Base-by-base conservation (phyloP, 2,888 invertebrate species). In the Shargacucullia verbasci region DNA sequence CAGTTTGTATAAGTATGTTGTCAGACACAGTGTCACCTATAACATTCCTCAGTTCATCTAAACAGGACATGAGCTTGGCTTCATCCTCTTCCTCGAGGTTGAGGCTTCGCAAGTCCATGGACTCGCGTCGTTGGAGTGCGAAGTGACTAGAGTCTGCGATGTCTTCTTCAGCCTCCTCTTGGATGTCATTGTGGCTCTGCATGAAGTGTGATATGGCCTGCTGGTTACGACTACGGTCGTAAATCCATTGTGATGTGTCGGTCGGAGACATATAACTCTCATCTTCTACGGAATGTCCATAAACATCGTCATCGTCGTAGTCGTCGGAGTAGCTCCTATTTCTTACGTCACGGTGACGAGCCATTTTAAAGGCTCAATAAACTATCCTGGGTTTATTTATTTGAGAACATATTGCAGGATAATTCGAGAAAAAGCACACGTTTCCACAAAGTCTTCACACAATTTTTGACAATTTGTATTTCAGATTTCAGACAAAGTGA, bases 251-350 rank as follows among this genome's bases (percentile, higher is more conserved):
- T 59, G 96, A 95, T 35, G 96, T 94, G 93, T 98, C 98, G 82
- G 97, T 97, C 2, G 99, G 98, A 11, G 99, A 99, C 79, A 98
- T 96, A 83, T 97, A 97, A 87, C 96, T 97, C 84, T 98, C 98
- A 83, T 99, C 99, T 89, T 99, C 99, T 38, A 98, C 97, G 2
- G 99, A 99, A 88, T 98, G 97, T 10, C 99, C 99, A 86, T 98
- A 99, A 59, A 98, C 96, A 92, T 98, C 98, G 82, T 98, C 98
- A 79, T 97, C 97, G 81, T 98, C 98, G 84, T 97, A 98, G 82
- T 99, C 99, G 79, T 98, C 98, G 27, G 97, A 96, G 88, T 96
- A 98, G 85, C 97, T 97, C 95, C 97, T 96, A 63, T 96, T 96
- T 57, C 98, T 95, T 54, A 98, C 95, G 90, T 97, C 97, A 69